Evolutionary conservation across 1,140 invertebrate genomes (phyloP), one percentile per base, ranked within the genome.

Genomic region (Nephila pilipes): DNA sequence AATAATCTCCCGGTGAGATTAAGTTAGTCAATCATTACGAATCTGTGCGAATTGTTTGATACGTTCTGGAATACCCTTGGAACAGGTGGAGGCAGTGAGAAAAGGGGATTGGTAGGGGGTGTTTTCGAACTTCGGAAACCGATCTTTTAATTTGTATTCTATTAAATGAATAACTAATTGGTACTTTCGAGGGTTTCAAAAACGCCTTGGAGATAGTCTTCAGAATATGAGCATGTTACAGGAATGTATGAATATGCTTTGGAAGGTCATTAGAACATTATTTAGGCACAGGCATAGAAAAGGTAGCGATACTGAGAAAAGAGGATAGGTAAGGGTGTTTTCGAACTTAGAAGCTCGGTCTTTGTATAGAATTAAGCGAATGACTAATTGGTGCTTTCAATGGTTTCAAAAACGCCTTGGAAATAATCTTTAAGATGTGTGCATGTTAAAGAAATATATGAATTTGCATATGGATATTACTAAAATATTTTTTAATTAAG

Each of bases 11-110:
- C 80, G n/a, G 80, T 46, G 38, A 81, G 80, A 55, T 81, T 46
- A 81, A 81, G 80, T 81, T n/a, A 55, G 80, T 81, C 46, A 55
- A 81, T 81, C 80, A 54, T 55, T 55, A 25, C 80, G 46, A 55
- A 54, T 55, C 46, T 81, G n/a, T 54, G 80, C 38, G 38, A 81
- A 4, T 29, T 32, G 69, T 12, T 16, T 18, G 29, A 6, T 6
- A 14, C 32, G 29, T 18, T 75, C 29, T 29, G 29, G 1, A 36
- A 29, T 75, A 75, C 14, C 69, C 6, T 18, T 36, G 29, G 69
- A 75, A 75, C 69, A 75, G 69, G 69, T 75, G 69, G 16, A 75
- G 29, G 69, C 18, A 32, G 29, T 4, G 65, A 32, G 65, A 32
- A 54, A 54, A 46, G n/a, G 25, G 36, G 1, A 12, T 12, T 55